phyloP scores from a whole-genome alignment of 2,113 vertebrate genomes.

The Parus major region DNA sequence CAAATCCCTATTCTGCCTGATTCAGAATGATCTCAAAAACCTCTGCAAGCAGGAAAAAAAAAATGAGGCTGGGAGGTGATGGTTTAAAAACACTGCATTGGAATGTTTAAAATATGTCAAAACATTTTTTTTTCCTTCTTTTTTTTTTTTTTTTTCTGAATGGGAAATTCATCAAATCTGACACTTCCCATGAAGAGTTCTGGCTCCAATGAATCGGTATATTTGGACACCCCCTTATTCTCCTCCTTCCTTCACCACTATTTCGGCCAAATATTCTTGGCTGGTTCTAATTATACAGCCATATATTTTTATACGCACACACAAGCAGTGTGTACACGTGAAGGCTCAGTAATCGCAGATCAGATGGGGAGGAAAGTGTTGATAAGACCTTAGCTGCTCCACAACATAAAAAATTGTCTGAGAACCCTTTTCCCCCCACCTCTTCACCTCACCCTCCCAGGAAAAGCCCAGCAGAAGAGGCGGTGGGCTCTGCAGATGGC shows the following conservation, averaged over 20 bases:
- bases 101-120: conserved; percentile 58
- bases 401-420: not conserved
- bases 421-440: not conserved
- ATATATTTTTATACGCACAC: conserved; percentile 42
- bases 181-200: conserved; percentile 41
- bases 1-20: conserved; percentile 21
- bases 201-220: not conserved
- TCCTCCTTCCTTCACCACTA: not conserved
- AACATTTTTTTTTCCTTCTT: not conserved
- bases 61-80: conserved; percentile 9
- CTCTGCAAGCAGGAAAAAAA: not conserved
- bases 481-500: not conserved
- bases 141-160: not conserved
- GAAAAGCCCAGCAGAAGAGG: not conserved
- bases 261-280: conserved; percentile 51
- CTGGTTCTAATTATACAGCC: conserved; percentile 58
- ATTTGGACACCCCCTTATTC: not conserved
- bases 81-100: not conserved
- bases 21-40: conserved; percentile 31
- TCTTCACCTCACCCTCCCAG: not conserved
- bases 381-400: conserved; percentile 38
- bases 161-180: conserved; percentile 57
- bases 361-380: not conserved
- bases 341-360: not conserved
- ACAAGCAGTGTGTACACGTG: not conserved